These are phyloP conservation scores for Fragum fragum DNA, from an alignment of 2,888 invertebrate species.

Conservation along the genomic window DNA sequence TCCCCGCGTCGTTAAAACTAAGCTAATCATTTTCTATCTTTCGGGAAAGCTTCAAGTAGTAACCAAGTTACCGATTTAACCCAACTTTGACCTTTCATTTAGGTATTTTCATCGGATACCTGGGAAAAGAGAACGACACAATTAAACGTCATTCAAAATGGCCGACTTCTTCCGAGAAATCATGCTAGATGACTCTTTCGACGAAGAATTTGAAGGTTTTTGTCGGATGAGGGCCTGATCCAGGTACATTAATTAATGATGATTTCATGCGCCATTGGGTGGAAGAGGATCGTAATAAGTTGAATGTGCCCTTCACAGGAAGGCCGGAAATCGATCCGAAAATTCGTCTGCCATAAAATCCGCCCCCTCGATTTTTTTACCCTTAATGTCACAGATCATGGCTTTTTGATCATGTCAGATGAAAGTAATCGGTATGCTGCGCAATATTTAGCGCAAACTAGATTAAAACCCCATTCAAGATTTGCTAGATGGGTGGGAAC, in stretches of 20 bases:
- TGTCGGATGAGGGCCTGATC: background rate
- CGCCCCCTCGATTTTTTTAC: slow-evolving; percentile 33
- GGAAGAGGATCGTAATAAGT: background rate
- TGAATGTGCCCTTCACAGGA: slow-evolving; percentile 8
- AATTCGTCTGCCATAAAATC: slow-evolving; percentile 14
- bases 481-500: slow-evolving; percentile 44
- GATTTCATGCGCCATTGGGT: slow-evolving; percentile 1
- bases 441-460: too few species aligned
- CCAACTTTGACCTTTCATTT: background rate
- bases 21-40: too few species aligned
- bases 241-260: background rate
- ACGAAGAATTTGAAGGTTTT: too few species aligned
- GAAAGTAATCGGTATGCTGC: slow-evolving; percentile 56
- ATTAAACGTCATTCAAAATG: background rate
- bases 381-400: slow-evolving; percentile 29
- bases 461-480: slow-evolving; percentile 25
- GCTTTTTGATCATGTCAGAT: too few species aligned
- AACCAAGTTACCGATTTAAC: background rate
- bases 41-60: background rate
- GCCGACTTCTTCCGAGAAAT: too few species aligned
- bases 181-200: background rate
- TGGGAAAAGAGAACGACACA: too few species aligned
- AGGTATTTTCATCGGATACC: too few species aligned
- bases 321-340: slow-evolving; percentile 4
- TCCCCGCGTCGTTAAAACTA: background rate